Evolutionary conservation across 2,113 vertebrate species (phyloP).

Genomic region (Otus sunia): DNA sequence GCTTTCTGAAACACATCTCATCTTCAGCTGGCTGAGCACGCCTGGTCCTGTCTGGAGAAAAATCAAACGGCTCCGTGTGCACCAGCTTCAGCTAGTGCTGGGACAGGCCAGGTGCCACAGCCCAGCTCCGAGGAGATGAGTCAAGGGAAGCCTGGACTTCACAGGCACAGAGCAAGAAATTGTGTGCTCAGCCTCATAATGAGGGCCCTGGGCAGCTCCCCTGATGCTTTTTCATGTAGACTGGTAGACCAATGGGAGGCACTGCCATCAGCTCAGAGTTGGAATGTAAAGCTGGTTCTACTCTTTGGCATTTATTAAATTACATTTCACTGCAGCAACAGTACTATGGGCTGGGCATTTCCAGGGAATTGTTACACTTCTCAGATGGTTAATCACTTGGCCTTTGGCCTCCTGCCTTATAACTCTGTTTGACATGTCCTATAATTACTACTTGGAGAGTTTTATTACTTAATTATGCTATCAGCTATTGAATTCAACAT

Average conservation of each 20-base stretch:
- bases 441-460: conserved; percentile 33
- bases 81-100: not conserved
- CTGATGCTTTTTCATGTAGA: too few species aligned
- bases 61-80: fast-evolving
- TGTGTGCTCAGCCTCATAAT: not conserved
- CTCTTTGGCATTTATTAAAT: not conserved
- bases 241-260: not conserved
- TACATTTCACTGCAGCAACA: not conserved
- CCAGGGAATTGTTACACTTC: conserved; percentile 25
- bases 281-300: not conserved
- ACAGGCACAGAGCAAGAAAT: fast-evolving
- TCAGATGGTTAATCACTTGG: conserved; percentile 23
- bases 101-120: fast-evolving
- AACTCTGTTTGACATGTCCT: conserved; percentile 11
- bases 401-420: conserved; percentile 40
- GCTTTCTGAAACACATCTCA: not conserved
- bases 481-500: not conserved
- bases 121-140: fast-evolving
- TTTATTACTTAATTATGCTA: conserved; percentile 55
- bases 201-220: not conserved
- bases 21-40: not conserved
- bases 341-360: not conserved
- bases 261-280: not conserved
- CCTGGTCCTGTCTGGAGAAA: not conserved
- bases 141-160: not conserved